phyloP scores from a whole-genome alignment of 2,113 vertebrate species.

The Procavia capensis region DNA sequence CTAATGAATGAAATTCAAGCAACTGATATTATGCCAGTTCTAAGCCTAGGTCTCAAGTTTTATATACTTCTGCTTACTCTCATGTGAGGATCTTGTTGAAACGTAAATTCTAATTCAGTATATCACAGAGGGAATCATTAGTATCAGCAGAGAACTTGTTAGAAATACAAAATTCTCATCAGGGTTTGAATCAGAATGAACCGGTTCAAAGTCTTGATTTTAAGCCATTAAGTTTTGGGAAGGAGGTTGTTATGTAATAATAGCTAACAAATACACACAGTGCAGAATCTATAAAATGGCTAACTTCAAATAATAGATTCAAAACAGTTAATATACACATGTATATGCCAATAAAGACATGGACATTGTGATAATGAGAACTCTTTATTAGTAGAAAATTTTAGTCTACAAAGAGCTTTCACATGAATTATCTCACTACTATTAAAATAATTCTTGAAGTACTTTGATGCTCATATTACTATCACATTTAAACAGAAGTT shows the following conservation, averaged over 20 bases:
- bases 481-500: neutral
- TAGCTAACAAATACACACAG: neutral
- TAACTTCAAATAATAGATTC: neutral
- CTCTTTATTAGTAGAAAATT: neutral
- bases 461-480: neutral
- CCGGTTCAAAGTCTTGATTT: neutral
- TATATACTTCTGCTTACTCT: neutral
- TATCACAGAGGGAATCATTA: too few relatives aligned
- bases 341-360: neutral
- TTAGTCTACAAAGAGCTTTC: neutral
- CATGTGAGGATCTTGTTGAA: neutral
- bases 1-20: neutral
- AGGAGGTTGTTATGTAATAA: neutral
- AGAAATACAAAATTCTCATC: too few relatives aligned
- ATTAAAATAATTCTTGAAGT: neutral
- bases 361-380: neutral
- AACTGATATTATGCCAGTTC: neutral
- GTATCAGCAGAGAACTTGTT: too few relatives aligned
- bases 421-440: neutral
- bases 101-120: too few relatives aligned
- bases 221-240: neutral
- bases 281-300: neutral
- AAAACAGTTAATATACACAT: neutral
- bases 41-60: neutral
- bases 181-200: too few relatives aligned